A percentile compares a stretch with the other conserved stretches of the same genome.
Conservation (phyloP, 2,797 vertebrate genomes). For the Spondyliosoma cantharus region DNA sequence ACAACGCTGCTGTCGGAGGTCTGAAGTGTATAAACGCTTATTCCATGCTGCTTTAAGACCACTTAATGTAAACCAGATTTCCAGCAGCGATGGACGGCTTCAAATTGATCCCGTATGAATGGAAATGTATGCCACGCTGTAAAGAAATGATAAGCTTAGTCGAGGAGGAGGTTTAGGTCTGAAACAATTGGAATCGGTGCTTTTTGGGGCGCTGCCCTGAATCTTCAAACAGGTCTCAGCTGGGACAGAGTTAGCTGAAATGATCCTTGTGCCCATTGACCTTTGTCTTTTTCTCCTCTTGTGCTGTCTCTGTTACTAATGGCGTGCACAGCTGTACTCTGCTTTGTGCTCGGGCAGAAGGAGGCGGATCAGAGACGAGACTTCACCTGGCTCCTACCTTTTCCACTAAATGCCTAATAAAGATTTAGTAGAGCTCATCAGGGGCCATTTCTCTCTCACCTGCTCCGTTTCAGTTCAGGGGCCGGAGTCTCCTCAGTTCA, state of each 20-base stretch:
- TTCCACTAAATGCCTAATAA: conserved; percentile 12
- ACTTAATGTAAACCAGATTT: conserved; percentile 1
- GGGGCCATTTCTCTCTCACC: too few relatives aligned
- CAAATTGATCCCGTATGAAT: conserved; percentile 19
- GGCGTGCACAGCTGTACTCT: conserved; percentile 22
- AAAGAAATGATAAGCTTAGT: background rate
- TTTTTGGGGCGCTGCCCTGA: conserved; percentile 8
- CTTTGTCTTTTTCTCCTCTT: conserved; percentile 14
- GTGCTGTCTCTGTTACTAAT: conserved; percentile 29
- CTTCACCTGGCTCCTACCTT: conserved; percentile 21
- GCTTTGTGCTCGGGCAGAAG: conserved; percentile 21
- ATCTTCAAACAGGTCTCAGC: background rate
- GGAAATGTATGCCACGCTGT: background rate
- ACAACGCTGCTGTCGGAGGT: conserved; percentile 21
- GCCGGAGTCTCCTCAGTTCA: too few relatives aligned
- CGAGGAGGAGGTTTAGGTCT: background rate
- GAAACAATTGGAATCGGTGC: background rate
- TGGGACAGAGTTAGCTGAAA: conserved; percentile 24
- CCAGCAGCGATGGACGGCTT: background rate
- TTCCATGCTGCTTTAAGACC: background rate
- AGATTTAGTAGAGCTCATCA: too few relatives aligned
- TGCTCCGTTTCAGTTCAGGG: background rate
- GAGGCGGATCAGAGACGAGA: conserved; percentile 25
- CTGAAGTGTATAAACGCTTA: conserved; percentile 1
- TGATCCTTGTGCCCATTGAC: background rate